Evolutionary conservation across 2,888 invertebrate species (phyloP).

Genomic region (Desoria tigrina): DNA sequence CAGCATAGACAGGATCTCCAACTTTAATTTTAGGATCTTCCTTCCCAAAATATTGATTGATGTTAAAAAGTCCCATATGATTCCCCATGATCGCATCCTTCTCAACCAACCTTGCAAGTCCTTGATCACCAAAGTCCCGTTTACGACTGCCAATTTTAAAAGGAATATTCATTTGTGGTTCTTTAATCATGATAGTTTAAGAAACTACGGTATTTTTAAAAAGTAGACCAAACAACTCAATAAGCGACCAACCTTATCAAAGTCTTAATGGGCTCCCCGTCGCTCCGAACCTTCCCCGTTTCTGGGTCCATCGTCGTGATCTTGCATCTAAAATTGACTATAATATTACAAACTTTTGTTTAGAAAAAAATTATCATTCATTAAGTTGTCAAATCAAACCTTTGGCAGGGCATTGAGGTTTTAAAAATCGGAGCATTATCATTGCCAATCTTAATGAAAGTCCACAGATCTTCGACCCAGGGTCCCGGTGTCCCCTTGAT

Average conservation of each 20-base stretch:
- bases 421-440: constrained; percentile 40
- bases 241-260: constrained; percentile 28
- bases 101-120: constrained; percentile 27
- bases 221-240: not conserved
- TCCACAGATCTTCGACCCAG: constrained; percentile 48
- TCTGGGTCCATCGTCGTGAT: constrained; percentile 43
- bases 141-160: constrained; percentile 40
- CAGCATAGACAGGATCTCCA: constrained; percentile 42
- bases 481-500: constrained; percentile 40
- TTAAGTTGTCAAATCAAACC: constrained; percentile 24
- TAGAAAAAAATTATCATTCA: not conserved
- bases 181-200: not conserved
- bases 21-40: constrained; percentile 25
- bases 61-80: constrained; percentile 41
- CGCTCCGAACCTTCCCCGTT: constrained; percentile 30
- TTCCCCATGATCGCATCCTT: constrained; percentile 38
- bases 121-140: constrained; percentile 26
- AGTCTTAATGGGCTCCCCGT: constrained; percentile 44
- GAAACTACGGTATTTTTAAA: not conserved
- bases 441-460: constrained; percentile 39
- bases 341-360: not conserved
- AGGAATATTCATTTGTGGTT: constrained; percentile 1
- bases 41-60: not conserved
- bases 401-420: constrained; percentile 39
- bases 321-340: constrained; percentile 34